phyloP scores from a whole-genome alignment of 2,888 invertebrate species.

The Melanotus villosus region DNA sequence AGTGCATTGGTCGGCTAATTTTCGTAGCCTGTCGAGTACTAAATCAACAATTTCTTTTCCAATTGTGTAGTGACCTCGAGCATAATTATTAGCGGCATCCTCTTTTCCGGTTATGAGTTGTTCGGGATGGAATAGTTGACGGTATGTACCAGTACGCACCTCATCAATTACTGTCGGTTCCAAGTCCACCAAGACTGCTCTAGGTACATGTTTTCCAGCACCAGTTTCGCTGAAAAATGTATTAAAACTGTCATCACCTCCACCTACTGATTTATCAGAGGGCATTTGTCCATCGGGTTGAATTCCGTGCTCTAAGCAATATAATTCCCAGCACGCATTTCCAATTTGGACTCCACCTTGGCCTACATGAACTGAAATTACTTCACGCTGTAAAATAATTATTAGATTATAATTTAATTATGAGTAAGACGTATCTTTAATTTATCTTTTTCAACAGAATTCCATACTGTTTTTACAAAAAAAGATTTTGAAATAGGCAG shows the following conservation, averaged over 20 bases:
- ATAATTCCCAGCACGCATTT: conserved; percentile 66
- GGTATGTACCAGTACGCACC: conserved; percentile 79
- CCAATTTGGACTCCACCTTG: conserved; percentile 68
- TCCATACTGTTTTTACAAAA: no score
- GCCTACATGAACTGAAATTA: conserved; percentile 76
- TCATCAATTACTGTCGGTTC: conserved; percentile 77
- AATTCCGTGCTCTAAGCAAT: conserved; percentile 66
- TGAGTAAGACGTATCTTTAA: no score
- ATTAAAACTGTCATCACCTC: conserved; percentile 63
- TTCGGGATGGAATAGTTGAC: conserved; percentile 90
- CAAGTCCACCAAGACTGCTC: conserved; percentile 77
- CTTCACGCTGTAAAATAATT: conserved; percentile 71
- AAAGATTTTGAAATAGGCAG: no score
- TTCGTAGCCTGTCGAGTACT: conserved; percentile 77
- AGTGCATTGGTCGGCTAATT: conserved; percentile 82
- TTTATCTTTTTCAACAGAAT: no score
- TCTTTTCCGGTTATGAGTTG: conserved; percentile 91
- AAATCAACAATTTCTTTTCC: conserved; percentile 81
- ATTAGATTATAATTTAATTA: neutral
- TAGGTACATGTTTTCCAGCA: conserved; percentile 74
- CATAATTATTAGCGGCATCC: conserved; percentile 90
- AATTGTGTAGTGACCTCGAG: conserved; percentile 86
- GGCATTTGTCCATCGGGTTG: conserved; percentile 70
- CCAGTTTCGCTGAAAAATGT: conserved; percentile 66
- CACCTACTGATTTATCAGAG: conserved; percentile 67